Percentiles rank a stretch among this genome's conserved stretches.
Evolutionary conservation across 1,140 invertebrate genomes (phyloP).

Genomic region (Drosophila dunni): DNA sequence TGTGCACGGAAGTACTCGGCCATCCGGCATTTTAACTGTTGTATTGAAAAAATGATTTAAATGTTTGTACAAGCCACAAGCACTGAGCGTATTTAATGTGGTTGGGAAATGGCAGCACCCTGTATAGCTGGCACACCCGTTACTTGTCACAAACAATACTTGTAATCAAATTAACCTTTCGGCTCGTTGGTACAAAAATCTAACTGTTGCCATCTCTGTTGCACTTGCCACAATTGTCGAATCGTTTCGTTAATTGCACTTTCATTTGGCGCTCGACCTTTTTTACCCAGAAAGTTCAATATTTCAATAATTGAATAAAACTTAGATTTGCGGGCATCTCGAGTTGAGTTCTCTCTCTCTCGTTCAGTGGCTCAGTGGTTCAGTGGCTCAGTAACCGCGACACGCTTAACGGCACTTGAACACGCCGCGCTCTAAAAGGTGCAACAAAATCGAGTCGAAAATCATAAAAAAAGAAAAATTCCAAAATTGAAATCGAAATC

Average conservation of each 20-base stretch:
- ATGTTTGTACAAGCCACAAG: background rate
- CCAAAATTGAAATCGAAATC: conserved; percentile 14
- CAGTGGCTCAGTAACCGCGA: conserved; percentile 50
- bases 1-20: conserved; percentile 31
- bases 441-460: background rate
- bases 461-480: conserved; percentile 16
- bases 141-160: conserved; percentile 6
- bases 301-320: conserved; percentile 78
- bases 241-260: conserved; percentile 73
- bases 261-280: conserved; percentile 61
- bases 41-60: conserved; percentile 15
- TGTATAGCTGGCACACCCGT: conserved; percentile 31
- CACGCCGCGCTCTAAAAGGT: conserved; percentile 53
- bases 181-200: conserved; percentile 9
- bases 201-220: conserved; percentile 26
- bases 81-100: conserved; percentile 9
- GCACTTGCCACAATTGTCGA: conserved; percentile 39
- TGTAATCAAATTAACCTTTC: conserved; percentile 77
- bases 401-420: conserved; percentile 63
- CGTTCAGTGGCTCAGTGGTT: conserved; percentile 34
- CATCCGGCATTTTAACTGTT: conserved; percentile 56
- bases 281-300: conserved; percentile 62
- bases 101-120: conserved; percentile 27
- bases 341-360: conserved; percentile 18
- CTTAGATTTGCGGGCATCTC: conserved; percentile 63